Evolutionary conservation across 2,797 vertebrate genomes (phyloP).

Genomic region (Chaetophractus vellerosus): DNA sequence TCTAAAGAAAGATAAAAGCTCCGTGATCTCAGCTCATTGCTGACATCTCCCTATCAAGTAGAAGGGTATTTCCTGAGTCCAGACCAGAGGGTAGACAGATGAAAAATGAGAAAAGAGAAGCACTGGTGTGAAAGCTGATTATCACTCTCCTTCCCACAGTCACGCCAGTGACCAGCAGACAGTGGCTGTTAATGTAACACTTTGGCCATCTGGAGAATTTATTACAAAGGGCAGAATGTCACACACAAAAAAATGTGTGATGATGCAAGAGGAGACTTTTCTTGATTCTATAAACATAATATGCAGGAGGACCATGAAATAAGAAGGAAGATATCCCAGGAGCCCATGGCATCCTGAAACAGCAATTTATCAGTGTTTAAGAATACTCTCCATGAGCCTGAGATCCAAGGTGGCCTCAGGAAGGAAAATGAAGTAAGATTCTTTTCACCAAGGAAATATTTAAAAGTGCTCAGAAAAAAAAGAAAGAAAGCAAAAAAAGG

Average conservation of each 20-base stretch:
- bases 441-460: not conserved
- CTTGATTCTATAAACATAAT: constrained; percentile 39
- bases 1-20: not conserved
- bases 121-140: not conserved
- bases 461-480: not conserved
- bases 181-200: constrained; percentile 2
- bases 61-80: not conserved
- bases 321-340: not conserved
- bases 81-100: not conserved
- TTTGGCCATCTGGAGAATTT: constrained; percentile 8
- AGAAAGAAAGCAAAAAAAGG: not conserved
- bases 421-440: constrained; percentile 33
- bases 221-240: not conserved
- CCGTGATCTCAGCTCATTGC: constrained; percentile 33
- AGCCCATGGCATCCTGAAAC: not conserved
- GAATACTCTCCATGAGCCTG: not conserved
- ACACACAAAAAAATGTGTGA: not conserved
- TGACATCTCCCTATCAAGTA: constrained; percentile 19
- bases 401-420: not conserved
- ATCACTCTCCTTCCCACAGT: not conserved
- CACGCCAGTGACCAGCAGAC: not conserved
- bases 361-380: not conserved
- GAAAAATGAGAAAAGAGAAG: constrained; percentile 41
- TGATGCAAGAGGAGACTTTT: not conserved
- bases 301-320: constrained; percentile 3